These are phyloP conservation scores for Platichthys stellatus DNA, from an alignment of 2,113 vertebrate species.

Conservation along the genomic window DNA sequence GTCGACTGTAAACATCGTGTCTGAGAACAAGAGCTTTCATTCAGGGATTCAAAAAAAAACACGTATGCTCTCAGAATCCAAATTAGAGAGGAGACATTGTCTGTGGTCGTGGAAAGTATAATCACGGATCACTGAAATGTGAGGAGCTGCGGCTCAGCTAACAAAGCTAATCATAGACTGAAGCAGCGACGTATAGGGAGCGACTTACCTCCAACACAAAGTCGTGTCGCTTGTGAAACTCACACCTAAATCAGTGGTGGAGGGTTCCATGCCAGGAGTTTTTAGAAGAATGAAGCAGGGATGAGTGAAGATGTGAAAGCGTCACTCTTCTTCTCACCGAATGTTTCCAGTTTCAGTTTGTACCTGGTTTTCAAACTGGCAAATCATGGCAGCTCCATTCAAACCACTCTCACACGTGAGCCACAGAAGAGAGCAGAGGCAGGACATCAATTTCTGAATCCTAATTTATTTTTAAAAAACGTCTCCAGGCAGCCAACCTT, in stretches of 20 bases:
- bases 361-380: not conserved
- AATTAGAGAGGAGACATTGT: not conserved
- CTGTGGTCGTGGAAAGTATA: not conserved
- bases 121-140: not conserved
- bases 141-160: not conserved
- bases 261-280: not conserved
- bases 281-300: too few relatives aligned
- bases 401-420: not conserved
- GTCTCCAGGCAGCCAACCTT: not conserved
- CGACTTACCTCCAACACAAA: not conserved
- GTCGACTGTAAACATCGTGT: too few relatives aligned
- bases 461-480: constrained; percentile 38
- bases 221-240: not conserved
- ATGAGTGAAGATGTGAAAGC: too few relatives aligned
- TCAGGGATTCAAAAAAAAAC: too few relatives aligned
- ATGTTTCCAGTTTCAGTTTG: not conserved
- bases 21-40: too few relatives aligned
- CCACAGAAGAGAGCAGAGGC: not conserved
- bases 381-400: too few relatives aligned
- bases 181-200: too few relatives aligned
- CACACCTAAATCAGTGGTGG: not conserved
- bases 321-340: too few relatives aligned
- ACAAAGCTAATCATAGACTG: not conserved
- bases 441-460: not conserved
- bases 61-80: not conserved